phyloP scores from a whole-genome alignment of 2,113 vertebrate species.

The Girardinichthys multiradiatus region DNA sequence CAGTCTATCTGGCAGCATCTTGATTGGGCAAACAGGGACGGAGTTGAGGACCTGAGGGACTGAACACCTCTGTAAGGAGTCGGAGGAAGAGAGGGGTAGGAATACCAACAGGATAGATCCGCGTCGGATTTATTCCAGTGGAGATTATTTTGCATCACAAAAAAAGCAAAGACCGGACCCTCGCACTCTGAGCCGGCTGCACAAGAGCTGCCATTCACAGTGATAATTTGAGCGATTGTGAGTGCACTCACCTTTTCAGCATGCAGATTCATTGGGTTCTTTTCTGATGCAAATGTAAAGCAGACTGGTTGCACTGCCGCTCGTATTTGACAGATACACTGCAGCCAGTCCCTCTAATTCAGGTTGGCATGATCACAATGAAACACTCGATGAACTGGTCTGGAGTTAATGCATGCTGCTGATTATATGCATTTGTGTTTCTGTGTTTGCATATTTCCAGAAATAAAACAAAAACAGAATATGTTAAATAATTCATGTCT shows the following conservation, averaged over 20 bases:
- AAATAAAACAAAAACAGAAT: conserved; percentile 18
- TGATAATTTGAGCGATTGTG: conserved; percentile 24
- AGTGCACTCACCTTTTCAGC: conserved; percentile 60
- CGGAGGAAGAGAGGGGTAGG: neutral
- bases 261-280: conserved; percentile 53
- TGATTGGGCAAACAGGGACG: conserved; percentile 33
- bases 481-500: conserved; percentile 44
- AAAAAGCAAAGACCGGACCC: conserved; percentile 30
- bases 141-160: conserved; percentile 62
- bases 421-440: conserved; percentile 14
- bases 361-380: conserved; percentile 44
- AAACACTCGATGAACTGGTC: conserved; percentile 45
- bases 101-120: conserved; percentile 33
- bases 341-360: conserved; percentile 42
- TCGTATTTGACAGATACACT: conserved; percentile 35
- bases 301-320: conserved; percentile 35
- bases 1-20: conserved; percentile 36
- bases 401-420: conserved; percentile 29
- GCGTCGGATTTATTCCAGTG: conserved; percentile 38
- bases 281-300: conserved; percentile 67
- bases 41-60: conserved; percentile 61
- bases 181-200: conserved; percentile 41
- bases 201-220: conserved; percentile 69
- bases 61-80: conserved; percentile 15
- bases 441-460: conserved; percentile 9